Conservation (phyloP, 2,797 vertebrate species). For the Phataginus tetradactyla region DNA sequence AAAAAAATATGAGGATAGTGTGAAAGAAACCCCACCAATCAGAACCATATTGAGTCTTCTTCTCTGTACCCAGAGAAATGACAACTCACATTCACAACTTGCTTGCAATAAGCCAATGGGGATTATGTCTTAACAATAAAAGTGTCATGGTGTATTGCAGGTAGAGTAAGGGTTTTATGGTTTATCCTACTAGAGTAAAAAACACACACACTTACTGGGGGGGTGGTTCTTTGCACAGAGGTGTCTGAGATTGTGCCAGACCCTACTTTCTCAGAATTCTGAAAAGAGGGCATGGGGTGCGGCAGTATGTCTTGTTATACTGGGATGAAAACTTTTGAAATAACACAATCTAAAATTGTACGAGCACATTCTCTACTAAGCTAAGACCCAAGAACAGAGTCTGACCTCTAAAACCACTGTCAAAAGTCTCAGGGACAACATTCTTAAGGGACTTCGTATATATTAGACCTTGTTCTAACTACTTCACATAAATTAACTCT, state of each 20-base stretch:
- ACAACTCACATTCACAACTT: neutral
- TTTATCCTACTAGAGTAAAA: neutral
- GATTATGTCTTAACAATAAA: conserved; percentile 11
- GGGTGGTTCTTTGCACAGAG: neutral
- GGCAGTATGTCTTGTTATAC: neutral
- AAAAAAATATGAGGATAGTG: neutral
- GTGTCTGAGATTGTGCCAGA: neutral
- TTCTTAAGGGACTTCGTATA: neutral
- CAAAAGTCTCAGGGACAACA: neutral
- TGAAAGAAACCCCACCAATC: neutral
- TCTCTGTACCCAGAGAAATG: neutral
- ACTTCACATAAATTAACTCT: neutral
- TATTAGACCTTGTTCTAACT: neutral
- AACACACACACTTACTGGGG: neutral
- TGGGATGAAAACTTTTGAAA: neutral
- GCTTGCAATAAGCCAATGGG: neutral
- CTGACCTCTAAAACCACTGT: neutral
- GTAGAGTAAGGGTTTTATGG: neutral
- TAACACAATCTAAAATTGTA: neutral
- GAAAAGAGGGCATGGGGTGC: too few species aligned
- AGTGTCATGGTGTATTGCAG: neutral
- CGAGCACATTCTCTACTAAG: neutral
- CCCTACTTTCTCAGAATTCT: neutral
- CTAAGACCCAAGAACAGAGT: neutral
- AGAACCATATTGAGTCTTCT: neutral